phyloP scores from a whole-genome alignment of 1,140 invertebrate species.

The Nasonia vitripennis region DNA sequence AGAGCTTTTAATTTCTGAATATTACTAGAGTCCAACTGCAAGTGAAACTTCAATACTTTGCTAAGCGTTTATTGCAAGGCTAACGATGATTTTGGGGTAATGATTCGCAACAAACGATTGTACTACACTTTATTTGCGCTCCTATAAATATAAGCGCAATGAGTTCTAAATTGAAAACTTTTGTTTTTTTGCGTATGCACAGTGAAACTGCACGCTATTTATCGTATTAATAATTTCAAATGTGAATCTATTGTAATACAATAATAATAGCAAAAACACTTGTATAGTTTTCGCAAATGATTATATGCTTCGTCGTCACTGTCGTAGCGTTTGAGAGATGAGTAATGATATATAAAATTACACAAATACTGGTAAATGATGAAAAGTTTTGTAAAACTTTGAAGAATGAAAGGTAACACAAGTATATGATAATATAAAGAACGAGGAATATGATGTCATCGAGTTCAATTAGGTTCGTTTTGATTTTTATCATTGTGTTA shows the following conservation, averaged over 20 bases:
- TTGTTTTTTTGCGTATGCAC: background rate
- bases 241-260: background rate
- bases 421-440: background rate
- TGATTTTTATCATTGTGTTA: background rate
- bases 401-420: background rate
- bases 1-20: slow-evolving; percentile 10
- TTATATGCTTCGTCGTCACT: background rate
- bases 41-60: background rate
- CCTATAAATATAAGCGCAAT: background rate
- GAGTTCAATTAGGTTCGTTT: background rate
- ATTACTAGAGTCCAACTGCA: slow-evolving; percentile 26
- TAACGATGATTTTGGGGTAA: background rate
- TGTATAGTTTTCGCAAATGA: background rate
- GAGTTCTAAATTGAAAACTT: background rate
- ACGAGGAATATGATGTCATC: background rate
- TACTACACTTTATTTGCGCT: background rate
- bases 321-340: background rate
- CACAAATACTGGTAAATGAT: background rate
- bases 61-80: too few species aligned
- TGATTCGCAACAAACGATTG: background rate
- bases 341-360: background rate
- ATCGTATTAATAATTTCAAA: background rate
- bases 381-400: background rate
- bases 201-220: slow-evolving; percentile 7
- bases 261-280: background rate